Percentiles rank a stretch among this genome's conserved stretches.
phyloP scores from a whole-genome alignment of 2,113 vertebrate species.

The Hypanus sabinus region DNA sequence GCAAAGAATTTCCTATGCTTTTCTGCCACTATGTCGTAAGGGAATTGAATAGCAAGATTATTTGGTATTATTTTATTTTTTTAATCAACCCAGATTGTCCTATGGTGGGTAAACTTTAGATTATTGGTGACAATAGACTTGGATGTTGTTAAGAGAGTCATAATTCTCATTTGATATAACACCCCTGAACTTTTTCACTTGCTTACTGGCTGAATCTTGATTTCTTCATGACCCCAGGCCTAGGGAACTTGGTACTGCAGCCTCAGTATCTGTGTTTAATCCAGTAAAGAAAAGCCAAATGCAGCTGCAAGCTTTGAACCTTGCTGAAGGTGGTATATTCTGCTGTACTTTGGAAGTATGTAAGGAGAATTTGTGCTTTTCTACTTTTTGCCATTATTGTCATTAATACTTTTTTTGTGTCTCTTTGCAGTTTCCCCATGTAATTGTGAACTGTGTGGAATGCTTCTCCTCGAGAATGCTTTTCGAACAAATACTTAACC shows the following conservation, averaged over 20 bases:
- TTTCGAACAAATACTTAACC: constrained; percentile 75
- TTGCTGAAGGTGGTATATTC: neutral
- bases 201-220: neutral
- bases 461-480: constrained; percentile 71
- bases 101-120: neutral
- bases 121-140: neutral
- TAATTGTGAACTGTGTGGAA: constrained; percentile 78
- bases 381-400: neutral
- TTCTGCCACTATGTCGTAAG: neutral
- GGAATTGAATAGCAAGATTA: neutral
- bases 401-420: neutral
- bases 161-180: too few relatives aligned
- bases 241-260: neutral
- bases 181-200: neutral
- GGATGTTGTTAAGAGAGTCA: neutral
- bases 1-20: neutral
- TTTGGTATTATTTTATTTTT: neutral
- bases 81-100: neutral
- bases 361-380: neutral
- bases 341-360: neutral
- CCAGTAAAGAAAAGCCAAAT: neutral
- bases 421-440: constrained; percentile 70
- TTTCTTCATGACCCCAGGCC: neutral
- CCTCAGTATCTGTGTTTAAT: neutral
- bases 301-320: neutral